Percentiles rank a stretch among this genome's conserved stretches.
Evolutionary conservation across 92 coral and sea anemone species (phyloP).

Genomic region (Porites divaricata): DNA sequence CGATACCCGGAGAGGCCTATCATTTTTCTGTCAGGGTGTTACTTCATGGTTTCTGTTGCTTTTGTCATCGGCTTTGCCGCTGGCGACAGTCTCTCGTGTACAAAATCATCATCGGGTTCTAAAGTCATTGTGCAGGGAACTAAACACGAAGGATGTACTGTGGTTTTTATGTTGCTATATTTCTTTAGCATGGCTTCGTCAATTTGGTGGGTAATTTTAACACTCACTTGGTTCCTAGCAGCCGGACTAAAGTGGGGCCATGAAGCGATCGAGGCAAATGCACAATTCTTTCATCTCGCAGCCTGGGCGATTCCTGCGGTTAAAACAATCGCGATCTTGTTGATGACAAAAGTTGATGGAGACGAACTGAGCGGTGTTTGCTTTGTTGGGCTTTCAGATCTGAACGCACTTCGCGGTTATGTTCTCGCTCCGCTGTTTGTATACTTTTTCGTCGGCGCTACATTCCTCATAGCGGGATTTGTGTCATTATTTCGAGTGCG

Average conservation of each 20-base stretch:
- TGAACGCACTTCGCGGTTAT: conserved; percentile 89
- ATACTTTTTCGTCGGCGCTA: conserved; percentile 92
- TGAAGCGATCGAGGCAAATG: conserved; percentile 99
- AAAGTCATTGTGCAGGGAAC: conserved; percentile 94
- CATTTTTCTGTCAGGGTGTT: conserved; percentile 96
- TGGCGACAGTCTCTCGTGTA: conserved; percentile 89
- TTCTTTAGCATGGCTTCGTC: conserved; percentile 99
- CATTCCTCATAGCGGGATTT: conserved; percentile 95
- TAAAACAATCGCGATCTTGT: conserved; percentile 93
- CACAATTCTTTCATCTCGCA: conserved; percentile 98
- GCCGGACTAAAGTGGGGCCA: conserved; percentile 99
- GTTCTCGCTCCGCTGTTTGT: conserved; percentile 94
- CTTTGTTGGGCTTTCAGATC: conserved; percentile 94
- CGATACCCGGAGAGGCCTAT: conserved; percentile 99
- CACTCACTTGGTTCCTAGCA: conserved; percentile 98
- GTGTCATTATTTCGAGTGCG: conserved; percentile 94
- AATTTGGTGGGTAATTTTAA: conserved; percentile 98
- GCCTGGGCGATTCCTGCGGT: conserved; percentile 99
- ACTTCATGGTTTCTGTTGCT: conserved; percentile 94
- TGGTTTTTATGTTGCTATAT: conserved; percentile 93
- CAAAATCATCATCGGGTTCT: conserved; percentile 56
- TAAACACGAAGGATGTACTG: conserved; percentile 97
- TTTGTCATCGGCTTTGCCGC: conserved; percentile 91
- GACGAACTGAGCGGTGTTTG: conserved; percentile 98
- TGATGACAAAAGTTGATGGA: conserved; percentile 98